phyloP scores from a whole-genome alignment of 2,797 vertebrate genomes.

The Anolis apletophallus region DNA sequence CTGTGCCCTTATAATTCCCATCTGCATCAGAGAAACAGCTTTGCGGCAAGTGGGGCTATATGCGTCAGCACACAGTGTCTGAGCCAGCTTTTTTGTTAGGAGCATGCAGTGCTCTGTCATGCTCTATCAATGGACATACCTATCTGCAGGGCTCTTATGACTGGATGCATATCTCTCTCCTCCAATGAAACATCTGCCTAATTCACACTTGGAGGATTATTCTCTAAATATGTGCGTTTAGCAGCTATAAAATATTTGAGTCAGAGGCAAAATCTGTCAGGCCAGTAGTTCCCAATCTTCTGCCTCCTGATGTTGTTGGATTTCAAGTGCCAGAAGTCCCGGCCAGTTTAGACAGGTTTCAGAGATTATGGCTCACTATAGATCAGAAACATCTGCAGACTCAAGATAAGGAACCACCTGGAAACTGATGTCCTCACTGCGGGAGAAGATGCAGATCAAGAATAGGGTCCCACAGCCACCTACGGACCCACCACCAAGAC shows the following conservation, averaged over 20 bases:
- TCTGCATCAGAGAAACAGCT: neutral
- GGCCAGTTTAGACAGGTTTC: no score
- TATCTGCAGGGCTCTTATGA: neutral
- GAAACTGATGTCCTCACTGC: no score
- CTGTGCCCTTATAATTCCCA: neutral
- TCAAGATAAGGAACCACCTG: no score
- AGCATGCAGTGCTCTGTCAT: neutral
- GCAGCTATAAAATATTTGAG: neutral
- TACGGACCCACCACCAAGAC: no score
- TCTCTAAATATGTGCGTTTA: neutral
- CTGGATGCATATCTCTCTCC: neutral
- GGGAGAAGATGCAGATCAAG: no score
- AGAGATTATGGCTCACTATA: no score
- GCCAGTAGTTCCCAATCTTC: no score
- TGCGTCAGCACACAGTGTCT: neutral
- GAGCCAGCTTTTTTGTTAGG: neutral
- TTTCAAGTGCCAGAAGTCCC: no score
- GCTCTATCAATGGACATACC: accelerated
- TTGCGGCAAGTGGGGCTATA: neutral
- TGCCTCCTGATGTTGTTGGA: no score
- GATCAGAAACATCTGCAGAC: no score
- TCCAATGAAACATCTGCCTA: neutral
- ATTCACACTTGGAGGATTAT: neutral
- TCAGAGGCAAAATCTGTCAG: no score
- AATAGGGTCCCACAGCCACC: no score